Percentiles rank a stretch among this genome's conserved stretches.
Conservation (phyloP, 2,888 invertebrate genomes). For the Didymodactylos carnosus region DNA sequence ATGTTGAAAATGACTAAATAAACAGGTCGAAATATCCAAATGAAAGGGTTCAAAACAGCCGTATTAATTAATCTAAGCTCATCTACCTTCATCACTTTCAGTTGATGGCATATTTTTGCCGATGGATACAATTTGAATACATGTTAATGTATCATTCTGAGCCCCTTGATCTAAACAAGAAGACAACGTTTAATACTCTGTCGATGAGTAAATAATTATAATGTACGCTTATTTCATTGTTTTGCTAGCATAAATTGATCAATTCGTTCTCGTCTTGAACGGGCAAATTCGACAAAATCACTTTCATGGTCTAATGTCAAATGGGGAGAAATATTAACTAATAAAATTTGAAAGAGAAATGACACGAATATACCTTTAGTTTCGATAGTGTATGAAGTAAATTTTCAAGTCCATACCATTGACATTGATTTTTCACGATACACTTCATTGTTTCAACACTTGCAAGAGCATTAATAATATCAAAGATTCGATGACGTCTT, state of each 20-base stretch:
- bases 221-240: neutral
- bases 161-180: neutral
- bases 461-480: constrained; percentile 52
- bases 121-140: neutral
- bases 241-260: neutral
- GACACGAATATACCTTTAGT: constrained; percentile 41
- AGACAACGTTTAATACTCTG: too few relatives aligned
- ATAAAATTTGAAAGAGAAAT: too few relatives aligned
- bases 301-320: neutral
- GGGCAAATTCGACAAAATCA: constrained; percentile 1
- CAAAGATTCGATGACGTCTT: constrained; percentile 45
- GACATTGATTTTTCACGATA: constrained; percentile 45
- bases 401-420: constrained; percentile 48
- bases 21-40: too few relatives aligned
- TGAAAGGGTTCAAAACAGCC: too few relatives aligned
- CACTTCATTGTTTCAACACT: constrained; percentile 49
- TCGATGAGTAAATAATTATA: too few relatives aligned
- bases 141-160: neutral
- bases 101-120: neutral
- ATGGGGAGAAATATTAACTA: neutral
- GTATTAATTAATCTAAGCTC: too few relatives aligned
- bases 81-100: neutral
- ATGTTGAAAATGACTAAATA: too few relatives aligned
- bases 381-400: constrained; percentile 43
- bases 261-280: neutral